A percentile compares a stretch with the other conserved stretches of the same genome.
These are phyloP conservation scores for Rhamnusium bicolor DNA, from an alignment of 2,888 invertebrate species.

Conservation along the genomic window DNA sequence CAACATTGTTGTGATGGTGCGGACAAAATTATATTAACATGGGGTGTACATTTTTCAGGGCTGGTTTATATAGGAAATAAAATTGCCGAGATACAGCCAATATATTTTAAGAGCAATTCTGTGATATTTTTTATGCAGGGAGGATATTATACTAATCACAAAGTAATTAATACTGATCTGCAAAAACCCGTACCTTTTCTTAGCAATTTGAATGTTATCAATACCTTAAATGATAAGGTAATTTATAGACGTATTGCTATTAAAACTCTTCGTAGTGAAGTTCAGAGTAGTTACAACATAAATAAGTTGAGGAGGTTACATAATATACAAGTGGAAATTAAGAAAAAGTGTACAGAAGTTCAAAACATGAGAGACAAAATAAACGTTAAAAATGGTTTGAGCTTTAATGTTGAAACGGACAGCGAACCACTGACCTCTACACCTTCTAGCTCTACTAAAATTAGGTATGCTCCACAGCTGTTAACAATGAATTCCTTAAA, in stretches of 20 bases:
- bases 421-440: constrained; percentile 32
- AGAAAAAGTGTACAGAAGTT: constrained; percentile 79
- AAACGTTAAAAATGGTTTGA: constrained; percentile 56
- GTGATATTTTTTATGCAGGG: constrained; percentile 91
- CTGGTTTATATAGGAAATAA: constrained; percentile 83
- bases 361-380: constrained; percentile 71
- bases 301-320: constrained; percentile 81
- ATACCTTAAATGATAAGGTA: constrained; percentile 58
- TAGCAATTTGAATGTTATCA: constrained; percentile 64
- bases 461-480: constrained; percentile 66
- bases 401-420: constrained; percentile 39
- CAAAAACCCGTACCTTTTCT: constrained; percentile 63
- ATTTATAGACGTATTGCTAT: constrained; percentile 70
- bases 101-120: constrained; percentile 80
- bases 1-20: constrained; percentile 61
- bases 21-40: constrained; percentile 81
- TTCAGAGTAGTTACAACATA: constrained; percentile 82
- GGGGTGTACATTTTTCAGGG: constrained; percentile 90
- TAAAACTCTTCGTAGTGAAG: constrained; percentile 76
- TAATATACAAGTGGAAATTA: constrained; percentile 81
- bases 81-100: constrained; percentile 78
- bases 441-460: constrained; percentile 48
- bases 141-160: constrained; percentile 83
- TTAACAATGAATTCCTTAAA: constrained; percentile 70
- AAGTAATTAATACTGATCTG: constrained; percentile 68